A percentile compares a stretch with the other conserved stretches of the same genome.
phyloP scores from a whole-genome alignment of 2,797 vertebrate genomes.

The Lycodopsis pacificus region DNA sequence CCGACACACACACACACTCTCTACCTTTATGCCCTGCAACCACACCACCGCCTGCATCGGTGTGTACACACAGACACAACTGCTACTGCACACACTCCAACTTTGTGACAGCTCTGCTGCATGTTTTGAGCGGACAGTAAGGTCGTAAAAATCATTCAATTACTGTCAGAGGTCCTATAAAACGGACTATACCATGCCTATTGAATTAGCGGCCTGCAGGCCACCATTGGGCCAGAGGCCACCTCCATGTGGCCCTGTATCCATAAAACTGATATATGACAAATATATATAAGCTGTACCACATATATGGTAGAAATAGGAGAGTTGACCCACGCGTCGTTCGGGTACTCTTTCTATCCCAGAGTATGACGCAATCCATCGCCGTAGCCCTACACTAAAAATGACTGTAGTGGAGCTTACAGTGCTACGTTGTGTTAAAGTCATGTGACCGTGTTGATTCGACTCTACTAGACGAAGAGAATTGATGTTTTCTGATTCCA shows the following conservation, averaged over 20 bases:
- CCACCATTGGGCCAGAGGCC: background rate
- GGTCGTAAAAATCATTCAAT: slow-evolving; percentile 60
- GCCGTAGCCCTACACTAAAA: too few relatives aligned
- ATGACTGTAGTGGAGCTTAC: too few relatives aligned
- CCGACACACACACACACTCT: slow-evolving; percentile 46
- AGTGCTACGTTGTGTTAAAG: too few relatives aligned
- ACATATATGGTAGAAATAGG: background rate
- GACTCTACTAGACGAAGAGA: too few relatives aligned
- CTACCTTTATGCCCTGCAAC: slow-evolving; percentile 51
- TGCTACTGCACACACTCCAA: slow-evolving; percentile 22
- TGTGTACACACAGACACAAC: slow-evolving; percentile 34
- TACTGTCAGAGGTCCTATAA: slow-evolving; percentile 50
- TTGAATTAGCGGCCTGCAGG: background rate
- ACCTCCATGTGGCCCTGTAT: background rate
- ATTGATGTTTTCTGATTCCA: too few relatives aligned
- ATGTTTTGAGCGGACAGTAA: slow-evolving; percentile 39
- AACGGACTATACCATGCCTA: slow-evolving; percentile 16
- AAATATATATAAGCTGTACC: background rate
- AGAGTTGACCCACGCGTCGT: background rate
- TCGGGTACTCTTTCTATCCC: too few relatives aligned
- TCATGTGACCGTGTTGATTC: too few relatives aligned
- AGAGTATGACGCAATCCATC: too few relatives aligned
- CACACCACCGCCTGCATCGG: slow-evolving; percentile 10
- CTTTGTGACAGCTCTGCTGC: slow-evolving; percentile 50
- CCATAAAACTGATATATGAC: background rate